These are phyloP conservation scores for Vombatus ursinus DNA, from an alignment of 2,113 vertebrate species.

Conservation along the genomic window DNA sequence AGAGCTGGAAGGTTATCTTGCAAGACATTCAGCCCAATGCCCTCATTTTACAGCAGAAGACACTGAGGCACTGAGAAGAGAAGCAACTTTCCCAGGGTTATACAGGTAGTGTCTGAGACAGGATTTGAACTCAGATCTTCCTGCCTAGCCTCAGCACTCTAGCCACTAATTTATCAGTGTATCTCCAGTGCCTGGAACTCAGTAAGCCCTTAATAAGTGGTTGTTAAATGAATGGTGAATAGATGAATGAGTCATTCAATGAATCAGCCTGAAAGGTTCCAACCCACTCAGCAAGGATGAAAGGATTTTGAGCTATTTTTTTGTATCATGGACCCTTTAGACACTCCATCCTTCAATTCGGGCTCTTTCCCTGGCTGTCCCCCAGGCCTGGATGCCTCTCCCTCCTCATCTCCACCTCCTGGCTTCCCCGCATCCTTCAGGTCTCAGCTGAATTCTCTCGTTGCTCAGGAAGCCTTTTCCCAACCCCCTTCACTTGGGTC, in stretches of 20 bases:
- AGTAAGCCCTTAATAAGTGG: neutral
- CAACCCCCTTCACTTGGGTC: neutral
- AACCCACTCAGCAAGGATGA: neutral
- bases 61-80: neutral
- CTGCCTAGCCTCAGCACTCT: neutral
- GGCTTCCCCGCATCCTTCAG: neutral
- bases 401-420: neutral
- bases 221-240: neutral
- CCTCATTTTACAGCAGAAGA: neutral
- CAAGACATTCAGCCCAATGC: neutral
- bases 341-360: neutral
- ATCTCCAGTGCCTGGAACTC: neutral
- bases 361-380: neutral
- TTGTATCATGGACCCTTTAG: neutral
- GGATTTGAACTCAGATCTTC: neutral
- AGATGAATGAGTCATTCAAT: neutral
- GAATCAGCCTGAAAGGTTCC: neutral
- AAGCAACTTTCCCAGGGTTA: neutral
- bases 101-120: neutral
- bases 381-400: neutral
- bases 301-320: neutral
- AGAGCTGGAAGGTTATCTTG: neutral
- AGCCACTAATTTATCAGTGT: neutral
- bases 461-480: neutral
- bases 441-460: neutral